Percentiles rank a stretch among this genome's conserved stretches.
phyloP scores from a whole-genome alignment of 2,113 vertebrate genomes.

The Argyrosomus japonicus region DNA sequence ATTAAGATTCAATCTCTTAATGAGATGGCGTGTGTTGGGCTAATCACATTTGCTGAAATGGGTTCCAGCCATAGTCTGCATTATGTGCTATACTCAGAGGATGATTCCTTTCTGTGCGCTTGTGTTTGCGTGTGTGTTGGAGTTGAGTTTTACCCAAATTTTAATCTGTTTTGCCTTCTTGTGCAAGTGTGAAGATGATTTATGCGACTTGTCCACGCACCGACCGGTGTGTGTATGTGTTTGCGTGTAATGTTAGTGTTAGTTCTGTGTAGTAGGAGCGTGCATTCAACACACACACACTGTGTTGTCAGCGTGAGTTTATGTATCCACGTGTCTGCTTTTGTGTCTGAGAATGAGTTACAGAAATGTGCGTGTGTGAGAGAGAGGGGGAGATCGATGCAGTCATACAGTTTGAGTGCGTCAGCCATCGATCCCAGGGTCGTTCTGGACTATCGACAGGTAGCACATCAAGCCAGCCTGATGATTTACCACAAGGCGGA shows the following conservation, averaged over 20 bases:
- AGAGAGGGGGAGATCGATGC: not conserved
- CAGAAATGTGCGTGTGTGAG: not conserved
- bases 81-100: slow-evolving; percentile 41
- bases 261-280: not conserved
- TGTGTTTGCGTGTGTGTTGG: not conserved
- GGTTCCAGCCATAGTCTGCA: slow-evolving; percentile 66
- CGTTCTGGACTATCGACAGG: slow-evolving; percentile 19
- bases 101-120: slow-evolving; percentile 20
- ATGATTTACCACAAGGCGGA: slow-evolving; percentile 3
- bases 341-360: slow-evolving; percentile 14
- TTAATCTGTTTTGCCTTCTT: not conserved
- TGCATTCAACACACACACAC: not conserved
- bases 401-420: slow-evolving; percentile 10
- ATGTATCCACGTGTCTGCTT: not conserved
- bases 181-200: not conserved
- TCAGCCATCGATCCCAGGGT: slow-evolving; percentile 18
- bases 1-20: slow-evolving; percentile 72
- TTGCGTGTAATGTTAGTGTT: not conserved
- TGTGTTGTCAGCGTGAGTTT: not conserved
- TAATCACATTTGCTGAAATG: slow-evolving; percentile 74
- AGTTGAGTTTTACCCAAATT: not conserved
- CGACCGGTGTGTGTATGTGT: not conserved
- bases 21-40: slow-evolving; percentile 69
- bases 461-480: slow-evolving; percentile 6
- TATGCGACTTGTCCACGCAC: not conserved